Evolutionary conservation across 2,888 invertebrate genomes (phyloP), one percentile per base, ranked within the genome.

Genomic region (Polydrusus cervinus): DNA sequence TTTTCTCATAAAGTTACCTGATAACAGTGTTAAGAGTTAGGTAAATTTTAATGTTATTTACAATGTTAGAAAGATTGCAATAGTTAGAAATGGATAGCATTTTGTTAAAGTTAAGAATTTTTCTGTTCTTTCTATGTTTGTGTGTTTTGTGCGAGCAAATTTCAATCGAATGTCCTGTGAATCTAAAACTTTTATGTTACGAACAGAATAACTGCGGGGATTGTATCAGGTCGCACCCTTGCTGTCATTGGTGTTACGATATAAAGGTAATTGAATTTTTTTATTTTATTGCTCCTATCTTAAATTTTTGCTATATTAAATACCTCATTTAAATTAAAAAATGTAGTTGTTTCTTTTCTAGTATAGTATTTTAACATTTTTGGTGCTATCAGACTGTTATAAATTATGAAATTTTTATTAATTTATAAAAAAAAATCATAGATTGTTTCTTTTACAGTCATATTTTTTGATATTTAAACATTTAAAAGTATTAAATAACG

Each of bases 171-270:
- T 76, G 76, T 69, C 72, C 76, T 30, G 47, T 67, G n/a, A 47
- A 66, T 49, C 16, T 77, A 18, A 64, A 57, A 47, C 53, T 76
- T 25, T 20, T 79, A 20, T 81, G 81, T 67, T 47, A 78, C n/a
- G 78, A 80, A 57, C 80, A 81, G 74, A 79, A 78, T 13, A 80
- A 65, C 2, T 84, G 84, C 62, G 80, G 79, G 25, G 75, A 79
- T 7, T 85, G 84, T 61, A 77, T 85, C 10, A 79, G 80, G 47
- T 78, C 78, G 0, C 80, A 84, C 74, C 70, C 61, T 7, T 82
- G 82, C 55, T 85, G 84, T 69, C 53, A 79, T 40, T 85, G 81
- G 81, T 84, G 84, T 68, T 84, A 81, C 61, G 78, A 83, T 45
- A 51, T 80, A 77, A 82, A 78, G 79, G 84, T 84, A 80, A 79